These are phyloP conservation scores for Marronus borbonicus DNA, from an alignment of 2,888 invertebrate genomes.

Conservation along the genomic window DNA sequence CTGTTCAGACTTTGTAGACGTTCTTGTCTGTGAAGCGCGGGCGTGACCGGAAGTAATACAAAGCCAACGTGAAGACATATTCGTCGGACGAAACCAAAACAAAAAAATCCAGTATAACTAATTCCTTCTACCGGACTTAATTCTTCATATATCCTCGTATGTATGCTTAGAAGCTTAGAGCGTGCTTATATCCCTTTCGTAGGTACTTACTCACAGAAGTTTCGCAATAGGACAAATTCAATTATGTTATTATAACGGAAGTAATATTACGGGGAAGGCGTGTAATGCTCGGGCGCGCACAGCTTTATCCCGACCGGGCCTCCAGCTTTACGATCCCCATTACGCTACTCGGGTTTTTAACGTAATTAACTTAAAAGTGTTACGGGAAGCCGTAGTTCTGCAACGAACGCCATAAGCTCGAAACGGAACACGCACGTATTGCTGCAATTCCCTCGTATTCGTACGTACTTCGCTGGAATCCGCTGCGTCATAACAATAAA, in stretches of 20 bases:
- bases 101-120: no score
- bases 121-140: no score
- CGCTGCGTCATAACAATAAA: conserved; percentile 28
- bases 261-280: not conserved
- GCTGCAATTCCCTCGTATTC: conserved; percentile 17
- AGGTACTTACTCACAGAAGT: not conserved
- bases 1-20: no score
- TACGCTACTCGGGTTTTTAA: conserved; percentile 33
- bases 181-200: no score
- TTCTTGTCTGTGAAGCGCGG: no score
- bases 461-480: conserved; percentile 26
- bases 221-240: conserved; percentile 25
- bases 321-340: conserved; percentile 12
- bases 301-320: conserved; percentile 10
- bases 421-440: not conserved
- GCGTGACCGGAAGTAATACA: no score
- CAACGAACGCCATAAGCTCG: not conserved
- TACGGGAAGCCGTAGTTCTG: conserved; percentile 24
- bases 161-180: no score
- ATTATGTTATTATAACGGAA: conserved; percentile 35
- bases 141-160: no score
- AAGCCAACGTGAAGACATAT: no score
- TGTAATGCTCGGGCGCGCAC: not conserved
- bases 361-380: conserved; percentile 41
- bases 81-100: no score